Percentiles rank a stretch among this genome's conserved stretches.
Conservation (phyloP, 2,888 invertebrate species). For the Eulithis testata region DNA sequence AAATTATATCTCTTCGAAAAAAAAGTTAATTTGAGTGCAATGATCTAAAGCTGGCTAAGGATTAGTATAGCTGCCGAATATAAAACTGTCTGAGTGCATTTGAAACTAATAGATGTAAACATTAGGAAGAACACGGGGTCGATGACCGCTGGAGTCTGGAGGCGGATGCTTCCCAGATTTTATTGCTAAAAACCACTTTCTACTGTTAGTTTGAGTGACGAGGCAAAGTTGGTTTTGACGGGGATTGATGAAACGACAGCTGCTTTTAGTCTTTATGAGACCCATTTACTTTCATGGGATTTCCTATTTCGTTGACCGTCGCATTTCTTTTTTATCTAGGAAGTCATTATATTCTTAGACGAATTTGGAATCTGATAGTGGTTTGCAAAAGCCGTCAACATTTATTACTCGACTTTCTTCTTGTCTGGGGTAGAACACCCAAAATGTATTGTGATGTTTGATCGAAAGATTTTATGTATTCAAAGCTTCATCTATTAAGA, state of each 20-base stretch:
- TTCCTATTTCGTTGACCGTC: not conserved
- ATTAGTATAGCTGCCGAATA: conserved; percentile 21
- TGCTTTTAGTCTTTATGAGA: not conserved
- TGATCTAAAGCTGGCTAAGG: conserved; percentile 16
- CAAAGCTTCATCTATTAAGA: not conserved
- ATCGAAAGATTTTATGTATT: not conserved
- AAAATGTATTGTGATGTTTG: no score
- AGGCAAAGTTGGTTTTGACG: conserved; percentile 15
- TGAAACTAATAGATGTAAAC: conserved; percentile 36
- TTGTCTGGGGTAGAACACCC: no score
- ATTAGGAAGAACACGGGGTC: conserved; percentile 47
- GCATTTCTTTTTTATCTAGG: not conserved
- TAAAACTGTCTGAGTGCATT: conserved; percentile 31
- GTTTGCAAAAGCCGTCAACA: no score
- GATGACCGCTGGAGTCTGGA: conserved; percentile 52
- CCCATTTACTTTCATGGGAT: conserved; percentile 9
- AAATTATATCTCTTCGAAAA: no score
- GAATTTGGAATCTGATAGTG: no score
- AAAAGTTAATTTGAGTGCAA: conserved; percentile 14
- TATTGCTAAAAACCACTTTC: conserved; percentile 42
- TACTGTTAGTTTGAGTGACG: conserved; percentile 26
- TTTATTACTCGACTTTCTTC: no score
- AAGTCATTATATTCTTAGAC: no score
- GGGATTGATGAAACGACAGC: conserved; percentile 1
- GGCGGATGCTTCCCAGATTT: conserved; percentile 46